Evolutionary conservation across 2,797 vertebrate genomes (phyloP).

Genomic region (Schizopygopsis malacanthus): DNA sequence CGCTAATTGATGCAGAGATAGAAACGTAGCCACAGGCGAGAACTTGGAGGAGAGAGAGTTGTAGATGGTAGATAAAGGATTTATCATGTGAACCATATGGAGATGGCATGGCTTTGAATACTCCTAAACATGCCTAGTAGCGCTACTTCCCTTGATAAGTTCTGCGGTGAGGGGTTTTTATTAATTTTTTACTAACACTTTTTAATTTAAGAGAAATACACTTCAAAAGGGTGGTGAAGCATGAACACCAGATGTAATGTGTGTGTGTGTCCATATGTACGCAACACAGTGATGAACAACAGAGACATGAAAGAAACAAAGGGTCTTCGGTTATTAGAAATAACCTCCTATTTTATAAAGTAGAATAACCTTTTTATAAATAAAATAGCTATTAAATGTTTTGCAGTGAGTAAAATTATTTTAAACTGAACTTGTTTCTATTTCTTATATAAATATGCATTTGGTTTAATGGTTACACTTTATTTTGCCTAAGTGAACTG

Average conservation of each 20-base stretch:
- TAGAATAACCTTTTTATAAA: background rate
- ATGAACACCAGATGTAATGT: conserved; percentile 60
- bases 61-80: conserved; percentile 91
- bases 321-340: conserved; percentile 22
- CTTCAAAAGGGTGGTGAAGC: conserved; percentile 59
- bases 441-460: background rate
- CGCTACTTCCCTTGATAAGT: conserved; percentile 70
- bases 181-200: conserved; percentile 21
- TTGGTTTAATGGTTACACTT: background rate
- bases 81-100: conserved; percentile 91
- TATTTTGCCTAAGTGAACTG: background rate
- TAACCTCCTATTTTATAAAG: background rate
- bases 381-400: background rate
- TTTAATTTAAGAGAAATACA: conserved; percentile 50
- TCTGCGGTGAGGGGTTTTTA: conserved; percentile 52
- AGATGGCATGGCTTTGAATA: conserved; percentile 89
- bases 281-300: conserved; percentile 14
- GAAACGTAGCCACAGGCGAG: conserved; percentile 95
- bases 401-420: background rate
- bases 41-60: conserved; percentile 83
- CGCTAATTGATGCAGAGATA: conserved; percentile 99
- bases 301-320: conserved; percentile 22
- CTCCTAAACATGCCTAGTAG: conserved; percentile 79
- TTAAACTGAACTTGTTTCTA: background rate
- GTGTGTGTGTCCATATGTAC: conserved; percentile 49